Evolutionary conservation across 1,140 invertebrate genomes (phyloP).

Genomic region (Formica exsecta): DNA sequence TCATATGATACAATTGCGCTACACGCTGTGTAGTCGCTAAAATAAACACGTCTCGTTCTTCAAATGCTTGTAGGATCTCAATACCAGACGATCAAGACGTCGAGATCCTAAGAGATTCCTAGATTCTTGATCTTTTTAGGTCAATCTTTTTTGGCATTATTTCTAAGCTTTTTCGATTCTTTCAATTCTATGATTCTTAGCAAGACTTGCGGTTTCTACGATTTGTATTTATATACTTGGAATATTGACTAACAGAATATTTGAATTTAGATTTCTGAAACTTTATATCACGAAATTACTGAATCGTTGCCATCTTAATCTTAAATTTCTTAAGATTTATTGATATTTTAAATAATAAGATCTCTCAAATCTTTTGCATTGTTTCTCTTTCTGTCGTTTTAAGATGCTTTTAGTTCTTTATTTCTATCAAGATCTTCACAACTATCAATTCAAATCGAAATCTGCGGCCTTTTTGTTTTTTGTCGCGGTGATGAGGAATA

Average conservation of each 20-base stretch:
- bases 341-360: background rate
- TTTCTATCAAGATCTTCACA: background rate
- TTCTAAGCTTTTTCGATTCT: background rate
- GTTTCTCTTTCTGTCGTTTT: background rate
- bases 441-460: background rate
- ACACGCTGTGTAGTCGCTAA: constrained; percentile 50
- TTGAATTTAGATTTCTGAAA: background rate
- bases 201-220: background rate
- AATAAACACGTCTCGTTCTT: constrained; percentile 29
- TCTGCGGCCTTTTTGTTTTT: background rate
- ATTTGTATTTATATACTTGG: background rate
- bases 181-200: background rate
- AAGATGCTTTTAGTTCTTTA: background rate
- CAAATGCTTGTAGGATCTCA: constrained; percentile 11
- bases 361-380: background rate
- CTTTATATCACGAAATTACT: background rate
- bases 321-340: background rate
- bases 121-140: constrained; percentile 17
- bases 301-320: background rate
- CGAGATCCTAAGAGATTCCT: background rate
- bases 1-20: constrained; percentile 71
- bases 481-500: background rate
- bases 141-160: background rate
- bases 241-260: background rate
- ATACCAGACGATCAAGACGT: background rate